Percentiles rank a stretch among this genome's conserved stretches.
Conservation (phyloP, 2,113 vertebrate species). For the Apodemus speciosus region DNA sequence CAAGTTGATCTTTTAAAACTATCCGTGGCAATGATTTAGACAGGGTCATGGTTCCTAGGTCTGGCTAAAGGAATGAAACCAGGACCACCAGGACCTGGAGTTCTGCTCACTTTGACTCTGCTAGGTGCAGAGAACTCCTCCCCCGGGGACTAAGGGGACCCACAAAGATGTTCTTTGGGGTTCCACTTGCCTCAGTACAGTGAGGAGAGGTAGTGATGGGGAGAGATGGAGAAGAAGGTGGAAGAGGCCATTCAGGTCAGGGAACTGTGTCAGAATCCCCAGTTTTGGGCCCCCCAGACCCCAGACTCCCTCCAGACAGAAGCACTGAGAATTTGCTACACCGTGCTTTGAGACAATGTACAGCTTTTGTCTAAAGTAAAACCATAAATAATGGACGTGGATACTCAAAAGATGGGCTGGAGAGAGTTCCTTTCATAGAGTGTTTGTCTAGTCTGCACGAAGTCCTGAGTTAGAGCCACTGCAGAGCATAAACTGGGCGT, state of each 20-base stretch:
- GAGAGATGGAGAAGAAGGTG: not conserved
- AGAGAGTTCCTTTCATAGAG: not conserved
- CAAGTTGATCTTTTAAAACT: not conserved
- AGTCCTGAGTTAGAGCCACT: not conserved
- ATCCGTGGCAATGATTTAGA: not conserved
- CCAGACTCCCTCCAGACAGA: not conserved
- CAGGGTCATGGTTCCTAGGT: not conserved
- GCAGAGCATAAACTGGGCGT: not conserved
- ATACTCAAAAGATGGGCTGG: not conserved
- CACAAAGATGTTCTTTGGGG: not conserved
- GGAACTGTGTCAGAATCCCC: not conserved
- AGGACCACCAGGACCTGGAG: not conserved
- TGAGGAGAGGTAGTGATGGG: not conserved
- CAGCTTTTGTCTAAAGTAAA: not conserved
- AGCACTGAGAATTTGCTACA: not conserved
- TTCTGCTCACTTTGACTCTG: not conserved
- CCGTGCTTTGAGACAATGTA: not conserved
- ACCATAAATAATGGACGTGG: not conserved
- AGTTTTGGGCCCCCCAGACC: not conserved
- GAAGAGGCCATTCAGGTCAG: not conserved
- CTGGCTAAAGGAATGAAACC: not conserved
- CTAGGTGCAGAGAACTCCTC: not conserved
- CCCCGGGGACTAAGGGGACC: not conserved
- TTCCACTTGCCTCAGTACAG: not conserved
- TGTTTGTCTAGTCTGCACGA: not conserved